Conservation (phyloP, 2,797 vertebrate genomes). For the Malacoctenus gilli region DNA sequence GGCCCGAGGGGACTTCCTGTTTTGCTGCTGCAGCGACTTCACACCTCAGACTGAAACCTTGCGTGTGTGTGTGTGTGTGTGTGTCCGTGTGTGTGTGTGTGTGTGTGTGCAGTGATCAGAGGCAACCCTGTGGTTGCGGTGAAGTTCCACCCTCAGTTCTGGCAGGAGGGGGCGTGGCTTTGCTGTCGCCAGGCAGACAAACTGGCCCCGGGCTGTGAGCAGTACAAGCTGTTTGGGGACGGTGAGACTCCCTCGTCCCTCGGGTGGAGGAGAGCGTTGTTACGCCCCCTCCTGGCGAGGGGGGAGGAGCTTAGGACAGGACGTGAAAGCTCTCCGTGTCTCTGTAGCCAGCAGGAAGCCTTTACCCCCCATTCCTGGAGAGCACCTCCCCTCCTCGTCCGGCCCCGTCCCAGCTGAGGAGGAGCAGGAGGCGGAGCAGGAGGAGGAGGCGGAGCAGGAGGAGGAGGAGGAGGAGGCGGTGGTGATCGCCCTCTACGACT, state of each 20-base stretch:
- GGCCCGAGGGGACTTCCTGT: too few relatives aligned
- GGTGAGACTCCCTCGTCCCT: conserved; percentile 85
- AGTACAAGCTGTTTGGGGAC: conserved; percentile 89
- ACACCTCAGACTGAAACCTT: too few relatives aligned
- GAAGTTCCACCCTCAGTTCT: conserved; percentile 95
- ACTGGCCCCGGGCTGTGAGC: conserved; percentile 90
- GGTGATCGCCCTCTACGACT: conserved; percentile 91
- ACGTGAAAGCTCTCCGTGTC: too few relatives aligned
- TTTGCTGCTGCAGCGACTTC: too few relatives aligned
- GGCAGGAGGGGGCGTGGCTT: conserved; percentile 90
- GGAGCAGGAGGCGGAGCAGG: fast-evolving
- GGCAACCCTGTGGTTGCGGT: conserved; percentile 84
- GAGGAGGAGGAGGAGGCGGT: conserved; percentile 75
- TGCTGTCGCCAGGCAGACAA: conserved; percentile 95
- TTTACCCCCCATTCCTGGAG: conserved; percentile 83
- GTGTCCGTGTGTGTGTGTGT: neutral
- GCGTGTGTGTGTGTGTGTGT: too few relatives aligned
- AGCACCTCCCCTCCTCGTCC: conserved; percentile 46
- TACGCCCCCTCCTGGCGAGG: too few relatives aligned
- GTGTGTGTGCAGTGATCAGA: conserved; percentile 84
- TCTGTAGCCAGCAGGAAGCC: conserved; percentile 84
- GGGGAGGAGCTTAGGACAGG: too few relatives aligned
- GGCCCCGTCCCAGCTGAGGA: conserved; percentile 35
- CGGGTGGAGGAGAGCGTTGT: too few relatives aligned
- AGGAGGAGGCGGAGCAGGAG: conserved; percentile 58